Evolutionary conservation across 1,140 invertebrate species (phyloP), one percentile per base, ranked within the genome.

Genomic region (Drosophila burlai): DNA sequence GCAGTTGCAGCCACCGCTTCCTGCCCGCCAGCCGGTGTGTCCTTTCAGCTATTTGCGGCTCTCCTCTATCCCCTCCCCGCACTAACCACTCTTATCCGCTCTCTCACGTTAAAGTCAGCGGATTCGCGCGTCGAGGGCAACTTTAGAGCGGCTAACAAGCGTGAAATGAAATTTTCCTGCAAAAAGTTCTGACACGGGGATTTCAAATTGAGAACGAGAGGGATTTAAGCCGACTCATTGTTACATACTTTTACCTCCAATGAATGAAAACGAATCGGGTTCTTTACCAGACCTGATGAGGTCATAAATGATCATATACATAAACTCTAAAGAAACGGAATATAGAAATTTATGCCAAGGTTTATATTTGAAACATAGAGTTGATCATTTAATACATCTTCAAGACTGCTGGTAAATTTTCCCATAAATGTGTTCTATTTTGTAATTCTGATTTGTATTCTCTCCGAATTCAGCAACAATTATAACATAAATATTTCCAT

Each of bases 391-490:
- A 50, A 29, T 16, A 29, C 47, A 4, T 5, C 26, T 50, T 58
- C 24, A 58, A n/a, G 24, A 13, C 21, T 13, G 8, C 7, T 36
- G n/a, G 9, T 26, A 26, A n/a, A 2, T 11, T 4, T 18, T 5
- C 9, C 29, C 4, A 26, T 10, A 2, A 6, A 42, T 3, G 3
- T 36, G 10, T 40, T 69, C 16, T 45, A 71, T 49, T 72, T 65
- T 45, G 45, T 73, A 65, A 69, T 79, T 61, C 57, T 58, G 50
- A 73, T 72, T 73, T 72, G 29, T 60, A 50, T 73, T 79, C 82
- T 80, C 62, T 72, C 66, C 81, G 45, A 80, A 76, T 61, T 71
- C 59, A 84, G 83, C 66, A 80, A 81, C 80, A 81, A 80, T 68
- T 52, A 72, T 72, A 60, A 73, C 54, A 59, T 60, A 72, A 24